These are phyloP conservation scores for Hemibagrus guttatus DNA, from an alignment of 2,797 vertebrate genomes.

Conservation along the genomic window DNA sequence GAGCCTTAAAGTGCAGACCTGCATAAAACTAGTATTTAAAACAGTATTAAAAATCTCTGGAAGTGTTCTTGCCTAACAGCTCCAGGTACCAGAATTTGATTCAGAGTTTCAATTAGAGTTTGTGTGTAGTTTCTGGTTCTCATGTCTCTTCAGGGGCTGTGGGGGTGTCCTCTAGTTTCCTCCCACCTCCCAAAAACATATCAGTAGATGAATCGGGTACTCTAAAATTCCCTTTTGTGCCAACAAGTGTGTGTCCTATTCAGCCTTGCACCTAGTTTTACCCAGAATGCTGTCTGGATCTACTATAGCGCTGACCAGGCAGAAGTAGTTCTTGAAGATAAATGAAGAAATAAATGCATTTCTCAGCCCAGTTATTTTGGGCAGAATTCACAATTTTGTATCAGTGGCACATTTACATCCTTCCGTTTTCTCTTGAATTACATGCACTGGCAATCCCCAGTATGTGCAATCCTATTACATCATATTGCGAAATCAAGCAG, in stretches of 20 bases:
- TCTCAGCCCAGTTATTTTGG: neutral
- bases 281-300: neutral
- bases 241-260: neutral
- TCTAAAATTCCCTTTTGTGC: neutral
- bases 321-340: neutral
- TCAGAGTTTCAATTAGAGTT: neutral
- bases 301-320: neutral
- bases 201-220: neutral
- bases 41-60: neutral
- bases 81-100: neutral
- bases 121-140: neutral
- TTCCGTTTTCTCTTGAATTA: neutral
- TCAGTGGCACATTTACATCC: neutral
- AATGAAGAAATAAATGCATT: constrained; percentile 1
- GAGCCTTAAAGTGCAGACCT: neutral
- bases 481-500: neutral
- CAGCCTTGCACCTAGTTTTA: neutral
- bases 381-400: neutral
- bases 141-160: neutral
- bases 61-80: neutral
- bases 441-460: neutral
- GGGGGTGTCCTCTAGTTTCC: neutral
- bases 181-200: neutral
- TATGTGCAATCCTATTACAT: neutral
- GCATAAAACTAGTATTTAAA: neutral